Conservation (phyloP, 2,797 vertebrate genomes). For the Acridotheres tristis region DNA sequence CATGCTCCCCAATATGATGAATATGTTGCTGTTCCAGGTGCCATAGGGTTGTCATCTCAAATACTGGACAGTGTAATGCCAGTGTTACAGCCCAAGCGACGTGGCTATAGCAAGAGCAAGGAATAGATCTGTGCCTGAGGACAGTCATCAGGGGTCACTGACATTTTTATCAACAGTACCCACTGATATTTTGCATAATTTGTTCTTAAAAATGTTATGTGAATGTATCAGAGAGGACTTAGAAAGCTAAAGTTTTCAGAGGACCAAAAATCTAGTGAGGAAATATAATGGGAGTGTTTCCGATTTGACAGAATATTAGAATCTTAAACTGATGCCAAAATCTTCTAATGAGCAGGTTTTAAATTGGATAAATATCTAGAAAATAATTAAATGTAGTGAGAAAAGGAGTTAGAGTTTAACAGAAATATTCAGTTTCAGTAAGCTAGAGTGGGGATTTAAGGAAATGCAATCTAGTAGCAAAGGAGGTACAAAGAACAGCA, state of each 20-base stretch:
- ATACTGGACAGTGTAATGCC: neutral
- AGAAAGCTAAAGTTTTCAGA: neutral
- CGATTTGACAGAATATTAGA: neutral
- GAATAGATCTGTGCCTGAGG: neutral
- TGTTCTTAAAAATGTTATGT: neutral
- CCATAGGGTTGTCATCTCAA: neutral
- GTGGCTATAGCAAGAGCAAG: neutral
- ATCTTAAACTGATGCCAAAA: neutral
- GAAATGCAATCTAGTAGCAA: neutral
- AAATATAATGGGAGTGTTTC: neutral
- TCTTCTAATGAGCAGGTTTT: neutral
- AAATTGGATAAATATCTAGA: neutral
- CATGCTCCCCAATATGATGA: neutral
- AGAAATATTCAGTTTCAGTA: neutral
- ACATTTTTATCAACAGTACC: neutral
- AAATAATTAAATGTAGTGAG: neutral
- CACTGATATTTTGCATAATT: neutral
- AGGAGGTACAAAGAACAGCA: neutral
- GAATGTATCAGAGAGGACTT: neutral
- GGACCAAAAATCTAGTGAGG: neutral
- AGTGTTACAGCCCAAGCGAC: neutral
- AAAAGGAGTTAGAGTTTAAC: neutral
- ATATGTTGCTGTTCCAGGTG: neutral
- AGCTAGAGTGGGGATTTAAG: neutral
- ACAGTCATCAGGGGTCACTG: neutral